Base-by-base conservation (phyloP, 1,140 invertebrate genomes). In the Zophobas morio region DNA sequence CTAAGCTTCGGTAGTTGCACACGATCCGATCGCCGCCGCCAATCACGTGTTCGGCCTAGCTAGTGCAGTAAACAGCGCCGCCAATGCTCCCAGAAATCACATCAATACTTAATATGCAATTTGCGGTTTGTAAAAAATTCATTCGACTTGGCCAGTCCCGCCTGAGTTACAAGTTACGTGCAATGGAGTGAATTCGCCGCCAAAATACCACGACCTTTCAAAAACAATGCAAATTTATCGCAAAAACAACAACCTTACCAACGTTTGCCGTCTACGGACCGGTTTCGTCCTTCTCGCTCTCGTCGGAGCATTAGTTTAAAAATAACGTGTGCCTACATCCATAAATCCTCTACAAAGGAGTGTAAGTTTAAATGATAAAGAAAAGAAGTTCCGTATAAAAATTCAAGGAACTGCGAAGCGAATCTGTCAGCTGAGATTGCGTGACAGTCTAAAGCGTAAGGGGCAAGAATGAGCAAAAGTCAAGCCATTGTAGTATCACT, bases 81-180 rank as follows among this genome's bases (percentile, higher is more conserved):
- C 49, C 56, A 74, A 71, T 49, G 57, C 40, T 42, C 53, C 77
- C 53, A 66, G 74, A 76, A 79, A 79, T 79, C 78, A 79, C 78
- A 76, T 75, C 70, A 79, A 75, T 79, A 75, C 66, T 73, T 79
- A 73, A 78, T 73, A 78, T 74, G 56, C 60, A 74, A 74, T 74
- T 74, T 74, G 72, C 72, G 72, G 72, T 74, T 56, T 74, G 51
- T 74, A 74, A 74, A 74, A 74, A 74, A 74, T 74, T 74, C 72
- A 74, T 74, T 46, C 35, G 46, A 74, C 54, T 74, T 74, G 72
- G 72, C 72, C 72, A 56, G 72, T 74, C 53, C 72, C 71, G 71
- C 39, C 53, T 74, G 51, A 74, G 72, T 74, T 74, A 60, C 60
- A 74, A 74, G 53, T 74, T 74, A 74, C 71, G 71, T 73, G 49